phyloP scores from a whole-genome alignment of 2,113 vertebrate species.

The Cyanoderma ruficeps region DNA sequence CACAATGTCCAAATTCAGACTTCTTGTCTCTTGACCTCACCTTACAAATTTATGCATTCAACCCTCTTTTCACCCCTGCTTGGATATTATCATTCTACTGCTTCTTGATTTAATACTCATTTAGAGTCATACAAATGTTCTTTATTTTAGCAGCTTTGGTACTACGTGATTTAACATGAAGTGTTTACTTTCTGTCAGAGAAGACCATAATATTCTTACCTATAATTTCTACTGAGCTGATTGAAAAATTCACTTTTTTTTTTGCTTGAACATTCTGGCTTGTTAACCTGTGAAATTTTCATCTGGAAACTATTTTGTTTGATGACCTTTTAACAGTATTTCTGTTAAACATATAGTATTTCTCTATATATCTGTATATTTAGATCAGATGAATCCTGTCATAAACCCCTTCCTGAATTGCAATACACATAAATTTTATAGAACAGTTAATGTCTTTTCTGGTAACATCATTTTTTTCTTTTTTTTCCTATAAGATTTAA shows the following conservation, averaged over 20 bases:
- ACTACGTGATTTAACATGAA: not conserved
- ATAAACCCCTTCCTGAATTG: not conserved
- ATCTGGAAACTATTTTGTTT: not conserved
- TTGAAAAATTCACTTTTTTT: not conserved
- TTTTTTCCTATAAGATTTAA: not conserved
- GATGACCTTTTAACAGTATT: not conserved
- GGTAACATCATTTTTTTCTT: not conserved
- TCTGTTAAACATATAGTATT: not conserved
- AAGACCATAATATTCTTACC: not conserved
- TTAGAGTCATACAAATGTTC: not conserved
- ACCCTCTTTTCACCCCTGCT: not conserved
- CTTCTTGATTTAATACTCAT: not conserved
- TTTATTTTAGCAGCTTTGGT: not conserved
- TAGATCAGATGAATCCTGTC: not conserved
- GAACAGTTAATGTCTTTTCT: not conserved
- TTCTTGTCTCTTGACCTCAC: not conserved
- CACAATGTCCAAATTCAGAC: not conserved
- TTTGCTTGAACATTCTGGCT: not conserved
- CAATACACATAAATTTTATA: not conserved
- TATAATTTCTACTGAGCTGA: not conserved
- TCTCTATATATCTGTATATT: not conserved
- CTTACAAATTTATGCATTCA: not conserved
- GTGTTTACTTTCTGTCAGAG: not conserved
- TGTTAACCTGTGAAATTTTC: not conserved
- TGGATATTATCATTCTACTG: not conserved